Evolutionary conservation across 2,797 vertebrate genomes (phyloP).

Genomic region (Crossoptilon crossoptilon): DNA sequence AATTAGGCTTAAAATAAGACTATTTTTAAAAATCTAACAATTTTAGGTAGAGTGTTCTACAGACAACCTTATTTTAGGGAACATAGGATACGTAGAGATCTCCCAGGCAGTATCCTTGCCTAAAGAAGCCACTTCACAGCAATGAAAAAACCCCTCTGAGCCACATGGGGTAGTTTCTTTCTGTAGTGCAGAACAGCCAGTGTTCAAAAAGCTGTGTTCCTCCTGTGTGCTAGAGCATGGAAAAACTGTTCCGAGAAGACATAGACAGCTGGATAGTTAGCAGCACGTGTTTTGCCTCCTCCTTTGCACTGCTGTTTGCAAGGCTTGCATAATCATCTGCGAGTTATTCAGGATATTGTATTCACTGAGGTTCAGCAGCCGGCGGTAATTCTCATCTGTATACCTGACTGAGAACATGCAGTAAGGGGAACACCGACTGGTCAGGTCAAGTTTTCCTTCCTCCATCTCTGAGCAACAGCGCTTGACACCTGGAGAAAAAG

Average conservation of each 20-base stretch:
- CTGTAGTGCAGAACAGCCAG: not conserved
- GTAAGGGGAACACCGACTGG: slow-evolving; percentile 80
- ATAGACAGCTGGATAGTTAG: not conserved
- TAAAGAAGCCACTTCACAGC: not conserved
- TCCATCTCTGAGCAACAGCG: slow-evolving; percentile 81
- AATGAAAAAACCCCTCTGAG: not conserved
- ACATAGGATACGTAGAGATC: not conserved
- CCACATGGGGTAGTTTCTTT: not conserved
- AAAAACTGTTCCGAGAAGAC: not conserved
- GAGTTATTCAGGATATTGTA: slow-evolving; percentile 88
- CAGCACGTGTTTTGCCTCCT: slow-evolving; percentile 67
- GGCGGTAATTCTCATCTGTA: slow-evolving; percentile 76
- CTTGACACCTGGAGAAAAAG: slow-evolving; percentile 69
- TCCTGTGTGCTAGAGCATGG: not conserved
- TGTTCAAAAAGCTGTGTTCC: not conserved
- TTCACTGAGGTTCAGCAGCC: slow-evolving; percentile 81
- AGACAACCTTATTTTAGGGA: slow-evolving; percentile 13
- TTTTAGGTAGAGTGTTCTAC: not conserved
- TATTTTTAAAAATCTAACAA: not conserved
- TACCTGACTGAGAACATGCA: slow-evolving; percentile 83
- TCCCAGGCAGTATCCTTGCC: not conserved
- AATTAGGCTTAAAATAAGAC: not conserved
- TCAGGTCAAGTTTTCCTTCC: slow-evolving; percentile 83
- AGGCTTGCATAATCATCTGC: slow-evolving; percentile 77
- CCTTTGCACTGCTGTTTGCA: slow-evolving; percentile 77